Percentiles rank a stretch among this genome's conserved stretches.
Evolutionary conservation across 1,140 invertebrate species (phyloP).

Genomic region (Thaumatotibia leucotreta): DNA sequence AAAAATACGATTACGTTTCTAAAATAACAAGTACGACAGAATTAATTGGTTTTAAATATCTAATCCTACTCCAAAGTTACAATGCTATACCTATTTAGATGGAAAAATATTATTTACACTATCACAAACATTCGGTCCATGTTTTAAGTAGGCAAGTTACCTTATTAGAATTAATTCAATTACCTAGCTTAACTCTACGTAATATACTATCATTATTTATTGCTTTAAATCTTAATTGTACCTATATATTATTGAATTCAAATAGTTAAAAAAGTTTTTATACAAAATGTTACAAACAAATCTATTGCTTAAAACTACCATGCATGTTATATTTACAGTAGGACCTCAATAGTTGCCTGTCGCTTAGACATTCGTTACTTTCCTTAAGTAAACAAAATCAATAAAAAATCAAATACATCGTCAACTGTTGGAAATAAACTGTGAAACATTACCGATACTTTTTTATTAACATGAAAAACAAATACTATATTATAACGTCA

Average conservation of each 20-base stretch:
- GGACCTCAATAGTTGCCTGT: background rate
- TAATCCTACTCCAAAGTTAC: conserved; percentile 15
- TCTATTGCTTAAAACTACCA: background rate
- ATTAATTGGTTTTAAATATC: background rate
- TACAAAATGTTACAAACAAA: background rate
- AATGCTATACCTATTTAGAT: conserved; percentile 24
- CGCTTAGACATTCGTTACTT: background rate
- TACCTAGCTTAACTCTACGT: background rate
- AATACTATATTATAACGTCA: no score
- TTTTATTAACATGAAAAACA: no score
- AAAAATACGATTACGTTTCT: conserved; percentile 39
- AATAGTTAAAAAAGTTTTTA: background rate
- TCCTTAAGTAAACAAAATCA: no score
- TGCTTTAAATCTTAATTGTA: background rate
- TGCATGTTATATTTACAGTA: background rate
- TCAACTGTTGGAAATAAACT: no score
- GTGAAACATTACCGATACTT: no score
- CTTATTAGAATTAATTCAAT: background rate
- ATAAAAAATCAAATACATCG: no score
- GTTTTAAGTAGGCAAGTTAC: background rate
- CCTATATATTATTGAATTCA: background rate
- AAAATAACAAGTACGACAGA: background rate
- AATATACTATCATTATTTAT: background rate
- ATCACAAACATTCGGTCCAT: conserved; percentile 10
- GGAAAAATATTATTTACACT: conserved; percentile 34